Conservation (phyloP, 2,888 invertebrate genomes). For the Sesia apiformis region DNA sequence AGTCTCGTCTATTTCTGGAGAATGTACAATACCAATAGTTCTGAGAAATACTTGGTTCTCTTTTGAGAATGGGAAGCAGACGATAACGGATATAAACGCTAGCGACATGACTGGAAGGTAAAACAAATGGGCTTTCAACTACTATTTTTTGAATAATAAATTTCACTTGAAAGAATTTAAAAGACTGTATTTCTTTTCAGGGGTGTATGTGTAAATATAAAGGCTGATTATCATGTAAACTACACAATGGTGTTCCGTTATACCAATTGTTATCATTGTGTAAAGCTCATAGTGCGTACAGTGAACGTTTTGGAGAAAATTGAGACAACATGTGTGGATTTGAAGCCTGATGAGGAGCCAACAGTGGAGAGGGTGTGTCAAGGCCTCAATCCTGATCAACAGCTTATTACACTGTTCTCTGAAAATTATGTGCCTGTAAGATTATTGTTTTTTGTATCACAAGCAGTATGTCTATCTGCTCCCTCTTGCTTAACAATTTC, state of each 20-base stretch:
- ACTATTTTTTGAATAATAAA: not conserved
- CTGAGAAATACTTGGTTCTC: constrained; percentile 93
- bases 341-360: constrained; percentile 77
- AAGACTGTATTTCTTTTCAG: constrained; percentile 29
- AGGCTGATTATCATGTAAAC: constrained; percentile 84
- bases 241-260: constrained; percentile 88
- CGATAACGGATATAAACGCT: constrained; percentile 87
- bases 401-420: constrained; percentile 88
- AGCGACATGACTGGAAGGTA: constrained; percentile 81
- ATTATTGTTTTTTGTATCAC: constrained; percentile 8
- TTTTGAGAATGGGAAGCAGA: constrained; percentile 89
- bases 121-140: constrained; percentile 1
- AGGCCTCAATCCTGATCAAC: constrained; percentile 84
- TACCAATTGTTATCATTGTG: constrained; percentile 86
- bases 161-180: not conserved
- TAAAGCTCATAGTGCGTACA: constrained; percentile 88
- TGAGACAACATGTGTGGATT: constrained; percentile 87
- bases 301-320: constrained; percentile 92
- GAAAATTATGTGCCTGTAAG: constrained; percentile 88
- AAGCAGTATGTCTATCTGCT: too few relatives aligned
- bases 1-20: constrained; percentile 43
- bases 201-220: constrained; percentile 82
- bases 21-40: constrained; percentile 84
- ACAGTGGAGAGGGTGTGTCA: constrained; percentile 85
- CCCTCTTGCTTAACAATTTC: too few relatives aligned